Conservation (phyloP, 2,113 vertebrate species). For the Notarius lentiginosus region DNA sequence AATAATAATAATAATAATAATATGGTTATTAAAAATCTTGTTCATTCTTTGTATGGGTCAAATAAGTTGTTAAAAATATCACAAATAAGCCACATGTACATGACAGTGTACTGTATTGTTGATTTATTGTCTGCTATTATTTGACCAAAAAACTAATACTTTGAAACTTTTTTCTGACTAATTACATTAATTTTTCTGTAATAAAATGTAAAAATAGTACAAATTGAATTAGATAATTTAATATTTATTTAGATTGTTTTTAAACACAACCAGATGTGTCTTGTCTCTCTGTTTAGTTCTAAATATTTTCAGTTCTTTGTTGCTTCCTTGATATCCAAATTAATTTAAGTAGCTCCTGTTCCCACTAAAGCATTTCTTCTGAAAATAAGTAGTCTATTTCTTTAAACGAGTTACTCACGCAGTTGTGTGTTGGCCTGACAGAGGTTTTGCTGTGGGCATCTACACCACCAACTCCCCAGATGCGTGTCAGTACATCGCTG, state of each 20-base stretch:
- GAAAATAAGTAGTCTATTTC: not conserved
- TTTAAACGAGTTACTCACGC: not conserved
- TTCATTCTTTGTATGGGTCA: too few relatives aligned
- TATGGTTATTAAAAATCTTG: too few relatives aligned
- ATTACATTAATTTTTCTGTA: not conserved
- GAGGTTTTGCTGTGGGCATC: slow-evolving; percentile 90
- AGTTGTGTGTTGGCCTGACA: slow-evolving; percentile 53
- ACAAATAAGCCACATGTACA: not conserved
- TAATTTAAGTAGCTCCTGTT: not conserved
- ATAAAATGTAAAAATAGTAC: not conserved
- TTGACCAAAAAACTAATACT: not conserved
- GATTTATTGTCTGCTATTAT: not conserved
- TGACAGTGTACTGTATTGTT: not conserved
- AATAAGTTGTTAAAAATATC: too few relatives aligned
- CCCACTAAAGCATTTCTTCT: not conserved
- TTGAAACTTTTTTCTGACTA: not conserved
- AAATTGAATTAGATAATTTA: not conserved
- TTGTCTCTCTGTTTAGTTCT: too few relatives aligned
- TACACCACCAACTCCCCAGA: slow-evolving; percentile 90
- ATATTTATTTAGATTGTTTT: too few relatives aligned
- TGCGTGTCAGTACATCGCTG: slow-evolving; percentile 83
- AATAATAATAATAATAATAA: too few relatives aligned
- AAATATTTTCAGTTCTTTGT: not conserved
- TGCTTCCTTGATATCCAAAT: not conserved
- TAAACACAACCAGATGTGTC: too few relatives aligned